Percentiles rank a stretch among this genome's conserved stretches.
Evolutionary conservation across 2,888 invertebrate genomes (phyloP).

Genomic region (Rhogogaster chlorosoma): DNA sequence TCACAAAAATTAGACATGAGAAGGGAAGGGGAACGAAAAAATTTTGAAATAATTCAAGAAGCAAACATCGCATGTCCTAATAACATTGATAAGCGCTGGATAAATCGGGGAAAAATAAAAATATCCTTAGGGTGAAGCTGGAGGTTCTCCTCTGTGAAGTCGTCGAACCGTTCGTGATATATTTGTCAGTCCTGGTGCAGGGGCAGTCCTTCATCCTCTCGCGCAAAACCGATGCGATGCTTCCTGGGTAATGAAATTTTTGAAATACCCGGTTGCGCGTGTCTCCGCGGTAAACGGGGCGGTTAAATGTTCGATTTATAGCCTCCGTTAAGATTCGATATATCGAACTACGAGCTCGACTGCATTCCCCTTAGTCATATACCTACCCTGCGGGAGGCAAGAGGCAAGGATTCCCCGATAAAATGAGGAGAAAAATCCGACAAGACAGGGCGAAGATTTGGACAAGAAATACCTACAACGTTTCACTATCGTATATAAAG

Average conservation of each 20-base stretch:
- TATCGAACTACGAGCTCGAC: background rate
- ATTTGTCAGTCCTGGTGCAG: constrained; percentile 44
- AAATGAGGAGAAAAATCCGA: background rate
- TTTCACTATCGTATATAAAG: background rate
- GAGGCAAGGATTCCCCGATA: background rate
- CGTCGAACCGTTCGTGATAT: constrained; percentile 17
- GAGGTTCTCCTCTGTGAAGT: background rate
- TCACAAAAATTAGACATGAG: background rate
- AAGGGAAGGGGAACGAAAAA: background rate
- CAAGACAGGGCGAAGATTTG: background rate
- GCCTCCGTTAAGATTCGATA: constrained; percentile 39
- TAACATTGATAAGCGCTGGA: background rate
- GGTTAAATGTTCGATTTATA: constrained; percentile 47
- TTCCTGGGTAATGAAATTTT: constrained; percentile 49
- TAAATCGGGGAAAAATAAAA: background rate
- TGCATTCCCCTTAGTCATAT: background rate
- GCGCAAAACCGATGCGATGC: constrained; percentile 32
- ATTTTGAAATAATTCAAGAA: too few relatives aligned
- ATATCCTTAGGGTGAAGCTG: too few relatives aligned
- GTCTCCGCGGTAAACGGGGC: constrained; percentile 42
- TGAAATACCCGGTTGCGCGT: constrained; percentile 39
- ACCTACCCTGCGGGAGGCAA: too few relatives aligned
- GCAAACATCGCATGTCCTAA: background rate
- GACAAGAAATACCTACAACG: background rate
- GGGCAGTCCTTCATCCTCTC: constrained; percentile 51